Conservation (phyloP, 2,113 vertebrate species). For the Corynorhinus townsendii region DNA sequence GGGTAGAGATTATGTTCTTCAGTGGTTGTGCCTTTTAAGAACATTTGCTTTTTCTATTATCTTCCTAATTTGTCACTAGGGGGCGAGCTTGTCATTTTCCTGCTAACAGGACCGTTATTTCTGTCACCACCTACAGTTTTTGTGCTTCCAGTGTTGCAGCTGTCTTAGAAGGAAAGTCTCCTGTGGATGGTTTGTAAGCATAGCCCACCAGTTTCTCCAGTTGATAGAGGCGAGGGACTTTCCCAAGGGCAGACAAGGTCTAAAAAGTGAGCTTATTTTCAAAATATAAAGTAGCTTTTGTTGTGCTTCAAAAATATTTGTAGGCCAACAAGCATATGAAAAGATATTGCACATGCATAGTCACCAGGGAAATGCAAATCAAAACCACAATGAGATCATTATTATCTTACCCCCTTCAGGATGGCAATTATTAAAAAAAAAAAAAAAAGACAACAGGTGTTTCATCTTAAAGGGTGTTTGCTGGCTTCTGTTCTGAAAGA, state of each 20-base stretch:
- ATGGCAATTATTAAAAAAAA: not conserved
- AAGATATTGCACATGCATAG: not conserved
- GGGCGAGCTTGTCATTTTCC: slow-evolving; percentile 58
- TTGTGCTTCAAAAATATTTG: not conserved
- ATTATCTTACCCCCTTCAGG: not conserved
- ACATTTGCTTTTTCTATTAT: not conserved
- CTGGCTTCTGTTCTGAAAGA: no score
- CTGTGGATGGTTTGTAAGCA: not conserved
- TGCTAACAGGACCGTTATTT: not conserved
- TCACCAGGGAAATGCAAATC: not conserved
- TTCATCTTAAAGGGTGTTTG: no score
- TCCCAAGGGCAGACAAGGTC: not conserved
- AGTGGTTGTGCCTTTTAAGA: not conserved
- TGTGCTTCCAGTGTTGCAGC: slow-evolving; percentile 2
- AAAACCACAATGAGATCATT: slow-evolving; percentile 10
- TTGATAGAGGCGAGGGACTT: not conserved
- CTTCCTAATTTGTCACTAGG: slow-evolving; percentile 46
- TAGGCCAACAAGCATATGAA: not conserved
- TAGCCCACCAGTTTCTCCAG: not conserved
- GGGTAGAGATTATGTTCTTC: not conserved
- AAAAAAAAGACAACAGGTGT: not conserved
- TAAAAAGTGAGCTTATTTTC: not conserved
- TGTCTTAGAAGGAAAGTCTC: not conserved
- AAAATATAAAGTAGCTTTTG: not conserved
- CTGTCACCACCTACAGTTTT: not conserved